Percentiles rank a stretch among this genome's conserved stretches.
phyloP scores from a whole-genome alignment of 1,140 invertebrate species.

The Listronotus oregonensis region DNA sequence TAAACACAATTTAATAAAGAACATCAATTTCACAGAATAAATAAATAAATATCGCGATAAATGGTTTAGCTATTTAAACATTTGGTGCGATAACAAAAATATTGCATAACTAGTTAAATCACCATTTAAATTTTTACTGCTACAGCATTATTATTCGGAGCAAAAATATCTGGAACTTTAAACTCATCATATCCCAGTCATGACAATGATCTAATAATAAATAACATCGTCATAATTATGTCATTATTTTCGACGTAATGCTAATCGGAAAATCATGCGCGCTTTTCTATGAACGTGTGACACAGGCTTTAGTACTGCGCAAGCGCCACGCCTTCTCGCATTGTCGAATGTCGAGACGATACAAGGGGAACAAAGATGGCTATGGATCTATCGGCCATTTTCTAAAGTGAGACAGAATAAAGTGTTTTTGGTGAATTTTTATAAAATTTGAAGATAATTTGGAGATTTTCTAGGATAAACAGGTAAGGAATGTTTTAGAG shows the following conservation, averaged over 20 bases:
- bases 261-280: conserved; percentile 28
- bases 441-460: conserved; percentile 37
- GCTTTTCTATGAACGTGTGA: conserved; percentile 26
- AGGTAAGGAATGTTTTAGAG: conserved; percentile 10
- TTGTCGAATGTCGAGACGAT: conserved; percentile 1
- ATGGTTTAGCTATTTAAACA: neutral
- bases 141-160: conserved; percentile 7
- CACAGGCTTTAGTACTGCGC: conserved; percentile 19
- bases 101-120: conserved; percentile 15
- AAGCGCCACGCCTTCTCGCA: conserved; percentile 5
- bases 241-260: conserved; percentile 30
- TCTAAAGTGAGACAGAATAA: conserved; percentile 57
- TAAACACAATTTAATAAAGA: too few relatives aligned
- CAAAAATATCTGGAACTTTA: conserved; percentile 32
- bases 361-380: conserved; percentile 56
- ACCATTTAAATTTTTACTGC: neutral
- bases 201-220: conserved; percentile 35
- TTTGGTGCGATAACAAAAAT: neutral
- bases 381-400: conserved; percentile 56
- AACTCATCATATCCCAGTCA: conserved; percentile 18
- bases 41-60: neutral
- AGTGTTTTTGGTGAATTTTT: conserved; percentile 49
- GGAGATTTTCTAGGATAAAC: conserved; percentile 27
- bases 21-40: neutral
- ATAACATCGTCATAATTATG: conserved; percentile 35